Conservation (phyloP, 2,888 invertebrate species). For the Endotricha flammealis region DNA sequence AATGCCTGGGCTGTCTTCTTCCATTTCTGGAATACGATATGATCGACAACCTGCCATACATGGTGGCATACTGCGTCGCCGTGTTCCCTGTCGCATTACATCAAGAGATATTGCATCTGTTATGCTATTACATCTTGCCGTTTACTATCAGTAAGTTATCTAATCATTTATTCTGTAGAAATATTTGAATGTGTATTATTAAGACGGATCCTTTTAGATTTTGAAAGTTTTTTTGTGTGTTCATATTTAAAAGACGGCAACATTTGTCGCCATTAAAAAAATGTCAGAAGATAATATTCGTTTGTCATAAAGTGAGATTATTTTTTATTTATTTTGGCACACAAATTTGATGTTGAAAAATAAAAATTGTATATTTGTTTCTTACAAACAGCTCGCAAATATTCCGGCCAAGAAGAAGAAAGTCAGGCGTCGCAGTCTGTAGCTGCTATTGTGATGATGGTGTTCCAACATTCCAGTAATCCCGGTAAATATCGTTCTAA, state of each 20-base stretch:
- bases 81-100: slow-evolving; percentile 93
- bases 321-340: no score
- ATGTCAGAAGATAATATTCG: no score
- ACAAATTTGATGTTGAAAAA: no score
- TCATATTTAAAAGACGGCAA: no score
- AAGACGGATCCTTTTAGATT: no score
- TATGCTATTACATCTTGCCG: slow-evolving; percentile 97
- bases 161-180: no score
- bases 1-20: slow-evolving; percentile 95
- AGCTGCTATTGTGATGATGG: slow-evolving; percentile 97
- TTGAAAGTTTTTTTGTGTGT: no score
- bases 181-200: no score
- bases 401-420: slow-evolving; percentile 84
- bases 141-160: slow-evolving; percentile 91
- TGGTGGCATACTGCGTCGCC: slow-evolving; percentile 95
- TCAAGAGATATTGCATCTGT: slow-evolving; percentile 95
- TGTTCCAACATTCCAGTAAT: slow-evolving; percentile 96
- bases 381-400: slow-evolving; percentile 79
- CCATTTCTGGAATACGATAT: slow-evolving; percentile 98
- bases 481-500: no score
- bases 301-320: no score
- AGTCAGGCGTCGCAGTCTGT: slow-evolving; percentile 91
- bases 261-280: no score
- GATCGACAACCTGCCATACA: slow-evolving; percentile 96
- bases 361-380: not conserved